Evolutionary conservation across 2,797 vertebrate genomes (phyloP).

Genomic region (Myotis vivesi): DNA sequence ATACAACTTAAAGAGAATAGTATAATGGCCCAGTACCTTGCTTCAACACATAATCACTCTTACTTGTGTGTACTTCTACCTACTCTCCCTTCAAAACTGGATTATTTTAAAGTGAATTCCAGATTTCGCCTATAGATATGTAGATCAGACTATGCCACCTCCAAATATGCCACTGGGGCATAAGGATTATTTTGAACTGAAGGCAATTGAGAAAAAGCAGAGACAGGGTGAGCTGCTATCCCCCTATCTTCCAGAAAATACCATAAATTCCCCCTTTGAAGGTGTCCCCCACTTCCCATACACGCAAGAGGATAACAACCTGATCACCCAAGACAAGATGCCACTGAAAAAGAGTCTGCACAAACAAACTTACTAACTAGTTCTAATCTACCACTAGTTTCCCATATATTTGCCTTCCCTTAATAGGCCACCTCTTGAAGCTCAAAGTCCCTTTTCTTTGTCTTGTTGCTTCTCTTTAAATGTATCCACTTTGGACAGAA

Average conservation of each 20-base stretch:
- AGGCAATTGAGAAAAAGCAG: neutral
- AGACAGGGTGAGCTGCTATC: neutral
- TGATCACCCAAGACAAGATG: neutral
- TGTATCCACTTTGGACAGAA: neutral
- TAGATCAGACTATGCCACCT: neutral
- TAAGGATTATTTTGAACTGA: neutral
- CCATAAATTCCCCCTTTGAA: neutral
- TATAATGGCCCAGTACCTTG: neutral
- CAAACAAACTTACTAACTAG: neutral
- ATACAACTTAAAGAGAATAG: neutral
- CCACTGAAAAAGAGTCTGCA: neutral
- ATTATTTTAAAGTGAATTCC: conserved; percentile 27
- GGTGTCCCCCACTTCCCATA: neutral
- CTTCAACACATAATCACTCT: neutral
- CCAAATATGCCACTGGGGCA: neutral
- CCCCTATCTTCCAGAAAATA: neutral
- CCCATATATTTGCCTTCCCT: neutral
- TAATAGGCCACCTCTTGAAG: neutral
- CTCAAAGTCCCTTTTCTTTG: neutral
- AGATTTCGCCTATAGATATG: neutral
- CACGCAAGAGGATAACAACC: neutral
- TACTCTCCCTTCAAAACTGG: neutral
- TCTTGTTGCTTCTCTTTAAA: neutral
- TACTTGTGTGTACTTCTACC: neutral
- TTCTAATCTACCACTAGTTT: neutral